Percentiles rank a stretch among this genome's conserved stretches.
These are phyloP conservation scores for Pagetopsis macropterus DNA, from an alignment of 2,797 vertebrate genomes.

Conservation along the genomic window DNA sequence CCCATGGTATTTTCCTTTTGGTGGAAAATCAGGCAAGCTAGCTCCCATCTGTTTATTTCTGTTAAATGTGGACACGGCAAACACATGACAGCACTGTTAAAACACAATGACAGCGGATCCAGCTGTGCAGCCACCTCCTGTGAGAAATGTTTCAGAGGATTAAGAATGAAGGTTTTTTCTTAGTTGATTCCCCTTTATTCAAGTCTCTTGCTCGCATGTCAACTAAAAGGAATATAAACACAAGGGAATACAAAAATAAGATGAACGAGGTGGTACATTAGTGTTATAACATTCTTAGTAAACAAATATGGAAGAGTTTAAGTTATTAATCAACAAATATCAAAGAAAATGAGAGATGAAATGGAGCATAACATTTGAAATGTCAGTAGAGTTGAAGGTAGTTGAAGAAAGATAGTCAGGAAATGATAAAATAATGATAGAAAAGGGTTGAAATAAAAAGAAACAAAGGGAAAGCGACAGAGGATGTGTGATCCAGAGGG, in stretches of 20 bases:
- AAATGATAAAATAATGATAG: neutral
- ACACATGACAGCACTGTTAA: neutral
- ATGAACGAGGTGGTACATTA: neutral
- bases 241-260: neutral
- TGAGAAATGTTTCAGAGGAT: neutral
- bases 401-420: neutral
- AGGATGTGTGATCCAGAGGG: conserved; percentile 7
- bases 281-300: neutral
- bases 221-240: neutral
- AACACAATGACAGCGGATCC: neutral
- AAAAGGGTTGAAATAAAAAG: neutral
- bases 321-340: neutral
- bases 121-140: neutral
- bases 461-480: neutral
- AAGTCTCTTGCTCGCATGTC: neutral
- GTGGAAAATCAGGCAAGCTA: neutral
- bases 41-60: neutral
- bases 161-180: neutral
- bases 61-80: neutral
- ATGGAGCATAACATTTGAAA: neutral
- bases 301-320: neutral
- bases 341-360: neutral
- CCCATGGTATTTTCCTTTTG: neutral
- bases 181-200: neutral
- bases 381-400: neutral